Percentiles rank a stretch among this genome's conserved stretches.
phyloP scores from a whole-genome alignment of 2,888 invertebrate species.

The Acleris laterana region DNA sequence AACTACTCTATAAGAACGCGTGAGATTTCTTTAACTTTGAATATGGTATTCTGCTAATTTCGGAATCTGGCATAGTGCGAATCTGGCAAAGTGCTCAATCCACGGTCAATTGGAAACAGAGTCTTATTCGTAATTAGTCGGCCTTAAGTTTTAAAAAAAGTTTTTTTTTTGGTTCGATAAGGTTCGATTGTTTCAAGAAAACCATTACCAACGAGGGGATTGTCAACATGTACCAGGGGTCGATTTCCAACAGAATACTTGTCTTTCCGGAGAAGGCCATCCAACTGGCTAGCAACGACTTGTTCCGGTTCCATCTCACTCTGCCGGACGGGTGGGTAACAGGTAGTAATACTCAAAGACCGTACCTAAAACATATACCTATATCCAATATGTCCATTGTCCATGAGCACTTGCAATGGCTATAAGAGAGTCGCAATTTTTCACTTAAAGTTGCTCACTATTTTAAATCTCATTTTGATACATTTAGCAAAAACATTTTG shows the following conservation, averaged over 20 bases:
- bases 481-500: too few relatives aligned
- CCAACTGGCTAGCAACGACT: conserved; percentile 98
- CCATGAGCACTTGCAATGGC: too few relatives aligned
- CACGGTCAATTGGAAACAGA: too few relatives aligned
- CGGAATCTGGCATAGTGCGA: too few relatives aligned
- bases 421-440: too few relatives aligned
- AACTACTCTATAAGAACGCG: conserved; percentile 96
- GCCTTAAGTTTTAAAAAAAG: background rate
- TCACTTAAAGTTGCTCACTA: too few relatives aligned
- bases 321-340: conserved; percentile 87
- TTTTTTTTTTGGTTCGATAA: conserved; percentile 58
- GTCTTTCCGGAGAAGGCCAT: conserved; percentile 99
- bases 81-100: too few relatives aligned
- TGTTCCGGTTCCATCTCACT: conserved; percentile 94
- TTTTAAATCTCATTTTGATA: too few relatives aligned
- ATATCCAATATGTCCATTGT: too few relatives aligned
- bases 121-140: too few relatives aligned
- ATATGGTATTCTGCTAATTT: too few relatives aligned
- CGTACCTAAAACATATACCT: too few relatives aligned
- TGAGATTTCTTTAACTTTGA: conserved; percentile 83
- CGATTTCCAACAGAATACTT: conserved; percentile 98
- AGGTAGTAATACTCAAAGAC: conserved; percentile 50
- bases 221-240: conserved; percentile 99
- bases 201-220: conserved; percentile 97
- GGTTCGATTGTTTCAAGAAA: conserved; percentile 97